A percentile compares a stretch with the other conserved stretches of the same genome.
Conservation (phyloP, 1,140 invertebrate genomes). For the Acromyrmex echinatior region DNA sequence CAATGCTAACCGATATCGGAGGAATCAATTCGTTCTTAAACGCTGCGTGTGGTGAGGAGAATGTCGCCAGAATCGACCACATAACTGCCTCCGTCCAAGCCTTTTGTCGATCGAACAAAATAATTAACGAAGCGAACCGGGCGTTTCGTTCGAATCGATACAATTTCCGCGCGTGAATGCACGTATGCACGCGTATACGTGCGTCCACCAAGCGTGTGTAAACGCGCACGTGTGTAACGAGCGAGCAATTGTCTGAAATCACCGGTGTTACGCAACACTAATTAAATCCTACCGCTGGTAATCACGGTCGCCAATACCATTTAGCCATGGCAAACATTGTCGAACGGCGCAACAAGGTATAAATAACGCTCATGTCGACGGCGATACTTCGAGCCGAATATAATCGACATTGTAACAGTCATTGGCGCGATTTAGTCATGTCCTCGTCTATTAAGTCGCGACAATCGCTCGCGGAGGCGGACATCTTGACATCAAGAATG, state of each 20-base stretch:
- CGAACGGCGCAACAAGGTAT: conserved; percentile 44
- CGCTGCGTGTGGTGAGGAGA: conserved; percentile 25
- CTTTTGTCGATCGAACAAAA: conserved; percentile 71
- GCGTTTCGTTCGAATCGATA: conserved; percentile 68
- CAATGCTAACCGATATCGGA: conserved; percentile 33
- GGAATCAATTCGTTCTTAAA: conserved; percentile 47
- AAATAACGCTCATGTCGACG: conserved; percentile 28
- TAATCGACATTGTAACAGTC: conserved; percentile 16
- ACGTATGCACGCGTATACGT: neutral
- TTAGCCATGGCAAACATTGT: conserved; percentile 52
- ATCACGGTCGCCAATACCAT: conserved; percentile 24
- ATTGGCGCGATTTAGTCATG: conserved; percentile 6
- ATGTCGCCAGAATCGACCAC: conserved; percentile 54
- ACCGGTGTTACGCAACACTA: conserved; percentile 46
- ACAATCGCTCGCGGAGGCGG: neutral
- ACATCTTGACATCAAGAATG: neutral
- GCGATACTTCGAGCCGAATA: conserved; percentile 25
- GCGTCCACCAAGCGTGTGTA: neutral
- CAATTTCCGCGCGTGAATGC: conserved; percentile 42
- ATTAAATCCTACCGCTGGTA: conserved; percentile 47
- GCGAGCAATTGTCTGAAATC: conserved; percentile 60
- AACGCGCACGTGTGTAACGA: neutral
- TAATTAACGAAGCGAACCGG: conserved; percentile 68
- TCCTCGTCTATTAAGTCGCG: conserved; percentile 18
- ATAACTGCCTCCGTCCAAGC: conserved; percentile 17